These are phyloP conservation scores for Pseudorasbora parva DNA, from an alignment of 2,113 vertebrate species.

Conservation along the genomic window DNA sequence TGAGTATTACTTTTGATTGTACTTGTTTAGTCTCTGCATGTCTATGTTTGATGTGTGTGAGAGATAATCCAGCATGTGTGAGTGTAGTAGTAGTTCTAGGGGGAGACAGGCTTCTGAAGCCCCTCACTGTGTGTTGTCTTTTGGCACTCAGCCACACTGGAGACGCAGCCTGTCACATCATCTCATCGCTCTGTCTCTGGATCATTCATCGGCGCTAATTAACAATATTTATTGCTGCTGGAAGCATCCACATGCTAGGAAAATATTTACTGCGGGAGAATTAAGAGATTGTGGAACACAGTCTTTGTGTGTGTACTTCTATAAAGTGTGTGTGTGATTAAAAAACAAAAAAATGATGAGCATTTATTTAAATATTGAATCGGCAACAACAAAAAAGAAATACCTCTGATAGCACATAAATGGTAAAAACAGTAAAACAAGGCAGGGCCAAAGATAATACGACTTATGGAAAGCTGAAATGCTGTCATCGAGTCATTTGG, in stretches of 20 bases:
- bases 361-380: neutral
- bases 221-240: constrained; percentile 21
- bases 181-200: constrained; percentile 4
- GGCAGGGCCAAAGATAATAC: neutral
- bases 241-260: constrained; percentile 24
- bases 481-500: constrained; percentile 11
- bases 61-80: neutral
- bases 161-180: constrained; percentile 21
- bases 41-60: neutral
- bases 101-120: neutral
- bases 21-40: neutral
- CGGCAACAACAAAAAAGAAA: neutral
- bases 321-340: too few relatives aligned
- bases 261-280: constrained; percentile 28
- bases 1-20: neutral
- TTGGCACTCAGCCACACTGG: constrained; percentile 5
- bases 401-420: neutral
- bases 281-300: neutral
- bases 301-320: neutral
- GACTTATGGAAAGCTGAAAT: neutral
- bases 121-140: constrained; percentile 19
- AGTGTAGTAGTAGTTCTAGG: constrained; percentile 11
- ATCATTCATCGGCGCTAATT: constrained; percentile 40
- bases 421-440: neutral
- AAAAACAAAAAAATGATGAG: neutral